These are phyloP conservation scores for Halocaridina rubra DNA, from an alignment of 2,888 invertebrate genomes.

Conservation along the genomic window DNA sequence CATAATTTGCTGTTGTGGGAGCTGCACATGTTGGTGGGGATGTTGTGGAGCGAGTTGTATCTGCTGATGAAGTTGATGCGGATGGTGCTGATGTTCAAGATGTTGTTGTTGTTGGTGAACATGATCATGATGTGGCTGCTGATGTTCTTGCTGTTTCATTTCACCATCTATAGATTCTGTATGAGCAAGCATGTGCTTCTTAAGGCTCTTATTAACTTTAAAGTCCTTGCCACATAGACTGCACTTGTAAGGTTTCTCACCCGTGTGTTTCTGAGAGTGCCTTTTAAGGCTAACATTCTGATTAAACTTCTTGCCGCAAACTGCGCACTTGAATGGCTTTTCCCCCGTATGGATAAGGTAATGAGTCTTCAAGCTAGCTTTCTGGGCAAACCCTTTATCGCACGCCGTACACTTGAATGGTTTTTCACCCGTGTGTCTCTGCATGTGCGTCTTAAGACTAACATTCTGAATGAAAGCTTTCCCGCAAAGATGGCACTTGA, in stretches of 20 bases:
- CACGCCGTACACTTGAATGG: background rate
- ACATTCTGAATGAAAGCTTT: background rate
- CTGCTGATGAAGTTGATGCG: background rate
- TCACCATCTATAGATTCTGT: background rate
- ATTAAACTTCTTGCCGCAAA: background rate
- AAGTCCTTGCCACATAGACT: background rate
- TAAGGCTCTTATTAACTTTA: background rate
- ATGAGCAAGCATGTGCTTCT: slow-evolving; percentile 4
- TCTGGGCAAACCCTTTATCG: background rate
- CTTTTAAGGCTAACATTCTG: background rate
- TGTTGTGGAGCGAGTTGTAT: no score
- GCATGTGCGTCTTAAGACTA: slow-evolving; percentile 10
- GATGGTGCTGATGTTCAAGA: background rate
- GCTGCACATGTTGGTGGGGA: background rate
- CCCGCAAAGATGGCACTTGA: background rate
- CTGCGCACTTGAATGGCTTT: background rate
- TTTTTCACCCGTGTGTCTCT: slow-evolving; percentile 10
- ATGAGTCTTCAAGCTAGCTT: background rate
- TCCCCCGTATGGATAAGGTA: background rate
- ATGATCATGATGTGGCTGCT: background rate
- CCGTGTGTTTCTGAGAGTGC: background rate
- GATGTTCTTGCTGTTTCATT: background rate
- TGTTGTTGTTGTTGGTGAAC: background rate
- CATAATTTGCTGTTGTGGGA: background rate
- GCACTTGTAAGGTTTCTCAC: background rate